These are phyloP conservation scores for Aepyceros melampus DNA, from an alignment of 2,113 vertebrate genomes.

Conservation along the genomic window DNA sequence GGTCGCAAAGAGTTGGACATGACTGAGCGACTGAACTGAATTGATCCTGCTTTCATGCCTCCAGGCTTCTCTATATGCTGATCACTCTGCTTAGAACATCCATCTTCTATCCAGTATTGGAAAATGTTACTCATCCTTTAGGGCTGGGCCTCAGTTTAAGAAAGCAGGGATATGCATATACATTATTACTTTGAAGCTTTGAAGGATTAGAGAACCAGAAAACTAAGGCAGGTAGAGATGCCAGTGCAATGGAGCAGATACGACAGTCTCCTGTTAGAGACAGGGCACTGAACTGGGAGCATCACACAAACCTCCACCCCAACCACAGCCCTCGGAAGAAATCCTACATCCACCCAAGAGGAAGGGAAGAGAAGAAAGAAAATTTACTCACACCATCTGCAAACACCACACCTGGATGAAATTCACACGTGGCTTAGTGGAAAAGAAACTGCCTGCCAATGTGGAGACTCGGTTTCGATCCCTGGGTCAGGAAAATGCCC, in stretches of 20 bases:
- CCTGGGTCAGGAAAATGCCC: background rate
- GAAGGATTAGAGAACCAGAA: background rate
- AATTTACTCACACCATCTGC: background rate
- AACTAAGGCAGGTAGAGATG: background rate
- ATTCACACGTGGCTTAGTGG: background rate
- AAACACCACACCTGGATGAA: background rate
- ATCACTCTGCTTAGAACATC: background rate
- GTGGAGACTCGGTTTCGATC: background rate
- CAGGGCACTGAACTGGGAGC: background rate
- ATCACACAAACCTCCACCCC: background rate
- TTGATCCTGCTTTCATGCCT: background rate
- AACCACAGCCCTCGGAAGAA: background rate
- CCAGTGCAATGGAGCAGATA: background rate
- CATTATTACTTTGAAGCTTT: background rate
- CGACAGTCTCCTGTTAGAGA: background rate
- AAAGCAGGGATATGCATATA: background rate
- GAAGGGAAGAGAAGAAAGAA: background rate
- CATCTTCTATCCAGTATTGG: background rate
- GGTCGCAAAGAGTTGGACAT: background rate
- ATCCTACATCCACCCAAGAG: background rate
- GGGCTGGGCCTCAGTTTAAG: background rate
- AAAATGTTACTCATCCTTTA: background rate
- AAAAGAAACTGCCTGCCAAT: background rate
- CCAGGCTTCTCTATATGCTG: no score
- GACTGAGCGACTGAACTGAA: background rate